Evolutionary conservation across 2,797 vertebrate species (phyloP).

Genomic region (Xenops minutus): DNA sequence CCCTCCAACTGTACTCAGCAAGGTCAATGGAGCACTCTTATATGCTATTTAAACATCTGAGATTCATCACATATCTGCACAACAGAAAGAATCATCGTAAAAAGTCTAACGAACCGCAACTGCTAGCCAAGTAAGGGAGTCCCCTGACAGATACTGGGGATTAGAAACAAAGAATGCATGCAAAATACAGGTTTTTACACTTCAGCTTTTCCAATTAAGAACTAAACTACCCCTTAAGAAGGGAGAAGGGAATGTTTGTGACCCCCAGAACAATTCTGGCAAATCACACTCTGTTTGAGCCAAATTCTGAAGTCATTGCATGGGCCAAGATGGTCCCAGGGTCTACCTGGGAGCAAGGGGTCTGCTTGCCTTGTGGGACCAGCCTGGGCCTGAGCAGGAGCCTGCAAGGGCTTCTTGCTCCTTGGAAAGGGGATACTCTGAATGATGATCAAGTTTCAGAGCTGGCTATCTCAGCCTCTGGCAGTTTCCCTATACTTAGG

Average conservation of each 20-base stretch:
- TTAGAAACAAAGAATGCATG: conserved; percentile 27
- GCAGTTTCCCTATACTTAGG: background rate
- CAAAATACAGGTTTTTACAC: conserved; percentile 6
- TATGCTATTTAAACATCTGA: conserved; percentile 70
- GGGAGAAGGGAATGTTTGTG: background rate
- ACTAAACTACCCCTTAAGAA: background rate
- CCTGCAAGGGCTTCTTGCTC: background rate
- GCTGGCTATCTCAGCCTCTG: background rate
- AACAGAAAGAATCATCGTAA: conserved; percentile 69
- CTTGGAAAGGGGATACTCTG: background rate
- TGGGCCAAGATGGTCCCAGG: background rate
- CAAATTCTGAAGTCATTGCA: background rate
- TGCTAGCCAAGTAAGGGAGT: conserved; percentile 46
- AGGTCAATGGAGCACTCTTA: conserved; percentile 65
- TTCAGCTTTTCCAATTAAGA: background rate
- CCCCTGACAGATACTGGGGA: background rate
- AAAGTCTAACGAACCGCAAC: conserved; percentile 59
- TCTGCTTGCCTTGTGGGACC: accelerated
- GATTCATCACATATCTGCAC: conserved; percentile 61
- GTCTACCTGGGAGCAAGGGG: background rate
- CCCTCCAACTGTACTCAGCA: conserved; percentile 37
- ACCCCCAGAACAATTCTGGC: background rate
- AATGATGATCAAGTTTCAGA: background rate
- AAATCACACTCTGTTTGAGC: background rate
- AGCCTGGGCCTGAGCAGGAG: background rate